Evolutionary conservation across 1,140 invertebrate genomes (phyloP).

Genomic region (Babylonia areolata): DNA sequence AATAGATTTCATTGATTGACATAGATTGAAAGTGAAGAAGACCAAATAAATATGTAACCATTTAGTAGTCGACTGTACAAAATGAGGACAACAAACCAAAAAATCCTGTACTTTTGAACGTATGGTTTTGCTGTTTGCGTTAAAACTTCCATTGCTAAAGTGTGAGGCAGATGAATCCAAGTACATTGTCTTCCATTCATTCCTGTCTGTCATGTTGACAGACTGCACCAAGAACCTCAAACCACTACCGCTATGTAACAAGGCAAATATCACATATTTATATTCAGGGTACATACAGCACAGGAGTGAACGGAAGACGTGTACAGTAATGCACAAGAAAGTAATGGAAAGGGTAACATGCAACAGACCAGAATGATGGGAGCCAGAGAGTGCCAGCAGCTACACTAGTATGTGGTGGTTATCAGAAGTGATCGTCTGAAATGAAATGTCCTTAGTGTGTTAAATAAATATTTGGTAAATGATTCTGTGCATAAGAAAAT

Average conservation of each 20-base stretch:
- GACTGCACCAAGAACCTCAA: too few relatives aligned
- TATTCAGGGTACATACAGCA: neutral
- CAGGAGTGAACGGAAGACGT: neutral
- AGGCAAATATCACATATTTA: too few relatives aligned
- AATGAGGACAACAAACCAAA: neutral
- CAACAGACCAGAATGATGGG: neutral
- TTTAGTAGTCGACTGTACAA: neutral
- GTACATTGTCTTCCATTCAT: neutral
- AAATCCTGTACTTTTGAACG: neutral
- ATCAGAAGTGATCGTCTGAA: neutral
- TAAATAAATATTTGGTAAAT: neutral
- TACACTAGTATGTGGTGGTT: neutral
- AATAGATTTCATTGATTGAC: too few relatives aligned
- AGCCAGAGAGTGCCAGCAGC: neutral
- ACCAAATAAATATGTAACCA: neutral
- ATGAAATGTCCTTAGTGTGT: slow-evolving; percentile 16
- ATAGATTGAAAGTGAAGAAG: neutral
- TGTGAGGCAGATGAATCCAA: neutral
- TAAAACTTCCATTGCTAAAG: neutral
- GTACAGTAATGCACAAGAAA: neutral
- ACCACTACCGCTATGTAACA: too few relatives aligned
- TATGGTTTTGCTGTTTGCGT: neutral
- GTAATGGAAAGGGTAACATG: neutral
- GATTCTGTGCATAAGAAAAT: neutral
- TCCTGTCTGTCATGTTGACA: neutral